A percentile compares a stretch with the other conserved stretches of the same genome.
phyloP scores from a whole-genome alignment of 2,888 invertebrate species.

The Nomada flava region DNA sequence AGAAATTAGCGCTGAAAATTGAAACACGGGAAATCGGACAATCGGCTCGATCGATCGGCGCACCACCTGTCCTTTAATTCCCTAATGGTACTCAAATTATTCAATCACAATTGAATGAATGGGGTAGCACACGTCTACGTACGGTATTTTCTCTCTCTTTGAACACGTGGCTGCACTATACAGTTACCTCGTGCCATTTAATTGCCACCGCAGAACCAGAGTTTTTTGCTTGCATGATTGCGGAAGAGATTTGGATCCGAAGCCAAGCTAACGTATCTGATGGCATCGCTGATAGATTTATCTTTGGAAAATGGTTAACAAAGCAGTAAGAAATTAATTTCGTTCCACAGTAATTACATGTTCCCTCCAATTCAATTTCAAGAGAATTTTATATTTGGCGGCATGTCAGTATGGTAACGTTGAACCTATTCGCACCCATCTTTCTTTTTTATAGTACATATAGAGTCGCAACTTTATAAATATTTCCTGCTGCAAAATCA shows the following conservation, averaged over 20 bases:
- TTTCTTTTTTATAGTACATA: no score
- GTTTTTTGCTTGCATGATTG: background rate
- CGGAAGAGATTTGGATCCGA: background rate
- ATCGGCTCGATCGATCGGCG: conserved; percentile 41
- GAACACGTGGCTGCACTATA: background rate
- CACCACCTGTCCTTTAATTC: background rate
- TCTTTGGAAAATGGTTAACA: no score
- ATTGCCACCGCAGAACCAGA: background rate
- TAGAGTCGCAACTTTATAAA: no score
- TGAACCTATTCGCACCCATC: no score
- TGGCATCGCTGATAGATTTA: no score
- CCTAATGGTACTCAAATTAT: conserved; percentile 31
- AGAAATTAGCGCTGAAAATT: conserved; percentile 52
- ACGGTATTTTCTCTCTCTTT: background rate
- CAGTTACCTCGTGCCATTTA: background rate
- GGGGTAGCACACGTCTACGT: background rate
- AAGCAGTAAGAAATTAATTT: no score
- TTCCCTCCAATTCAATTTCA: no score
- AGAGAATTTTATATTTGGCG: no score
- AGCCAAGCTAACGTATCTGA: no score
- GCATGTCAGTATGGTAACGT: no score
- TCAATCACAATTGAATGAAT: conserved; percentile 9
- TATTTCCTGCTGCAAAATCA: no score
- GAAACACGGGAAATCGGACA: conserved; percentile 62
- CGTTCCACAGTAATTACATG: no score